Evolutionary conservation across 2,113 vertebrate genomes (phyloP).

Genomic region (Apaloderma vittatum): DNA sequence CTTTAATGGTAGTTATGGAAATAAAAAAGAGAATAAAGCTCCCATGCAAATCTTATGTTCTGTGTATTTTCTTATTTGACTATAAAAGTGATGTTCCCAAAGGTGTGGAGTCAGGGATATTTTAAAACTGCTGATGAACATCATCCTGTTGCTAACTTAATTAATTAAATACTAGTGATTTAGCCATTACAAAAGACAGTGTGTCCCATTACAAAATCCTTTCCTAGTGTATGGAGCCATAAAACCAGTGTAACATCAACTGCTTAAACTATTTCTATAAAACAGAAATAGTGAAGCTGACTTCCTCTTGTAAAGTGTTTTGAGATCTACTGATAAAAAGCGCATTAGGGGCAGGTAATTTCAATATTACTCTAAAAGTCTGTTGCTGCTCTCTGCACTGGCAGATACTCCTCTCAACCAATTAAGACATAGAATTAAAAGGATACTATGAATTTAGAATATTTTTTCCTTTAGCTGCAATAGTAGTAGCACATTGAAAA

Average conservation of each 20-base stretch:
- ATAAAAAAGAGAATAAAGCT: constrained; percentile 39
- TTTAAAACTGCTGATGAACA: constrained; percentile 26
- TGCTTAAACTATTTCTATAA: neutral
- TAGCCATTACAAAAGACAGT: neutral
- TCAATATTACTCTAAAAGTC: neutral
- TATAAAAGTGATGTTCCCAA: constrained; percentile 24
- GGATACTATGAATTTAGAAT: neutral
- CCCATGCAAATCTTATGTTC: constrained; percentile 26
- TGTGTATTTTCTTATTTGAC: constrained; percentile 16
- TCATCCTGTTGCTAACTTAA: constrained; percentile 8
- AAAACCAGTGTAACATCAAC: neutral
- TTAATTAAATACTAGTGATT: constrained; percentile 33
- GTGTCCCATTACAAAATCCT: neutral
- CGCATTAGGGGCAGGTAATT: neutral
- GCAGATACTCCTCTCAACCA: neutral
- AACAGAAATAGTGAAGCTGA: neutral
- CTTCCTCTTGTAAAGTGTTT: neutral
- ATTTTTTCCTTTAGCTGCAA: neutral
- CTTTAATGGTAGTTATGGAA: constrained; percentile 35
- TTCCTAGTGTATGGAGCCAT: neutral
- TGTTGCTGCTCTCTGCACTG: neutral
- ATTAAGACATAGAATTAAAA: neutral
- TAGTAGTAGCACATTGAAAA: neutral
- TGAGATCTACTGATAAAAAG: neutral
- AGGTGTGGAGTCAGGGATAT: neutral